Conservation (phyloP, 2,888 invertebrate genomes). For the Tiliacea aurago region DNA sequence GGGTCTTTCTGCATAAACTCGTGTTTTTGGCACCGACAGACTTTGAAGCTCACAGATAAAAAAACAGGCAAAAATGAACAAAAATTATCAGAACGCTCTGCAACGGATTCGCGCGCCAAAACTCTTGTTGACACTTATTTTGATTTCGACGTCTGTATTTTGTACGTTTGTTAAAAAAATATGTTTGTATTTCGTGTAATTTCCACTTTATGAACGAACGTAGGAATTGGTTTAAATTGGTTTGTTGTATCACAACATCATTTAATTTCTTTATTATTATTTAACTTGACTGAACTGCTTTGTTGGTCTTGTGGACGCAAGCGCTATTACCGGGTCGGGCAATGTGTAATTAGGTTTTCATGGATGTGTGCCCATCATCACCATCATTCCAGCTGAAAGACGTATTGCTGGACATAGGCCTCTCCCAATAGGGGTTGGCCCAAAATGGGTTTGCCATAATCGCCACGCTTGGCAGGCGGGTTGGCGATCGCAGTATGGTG, state of each 20-base stretch:
- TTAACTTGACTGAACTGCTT: background rate
- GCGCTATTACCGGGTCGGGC: too few relatives aligned
- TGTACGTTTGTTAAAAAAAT: background rate
- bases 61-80: slow-evolving; percentile 36
- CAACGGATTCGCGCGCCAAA: slow-evolving; percentile 52
- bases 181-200: slow-evolving; percentile 4
- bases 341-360: too few relatives aligned
- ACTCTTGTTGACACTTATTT: slow-evolving; percentile 53
- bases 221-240: background rate
- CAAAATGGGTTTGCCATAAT: too few relatives aligned
- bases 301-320: too few relatives aligned
- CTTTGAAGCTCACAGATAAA: slow-evolving; percentile 51
- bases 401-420: too few relatives aligned
- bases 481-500: too few relatives aligned
- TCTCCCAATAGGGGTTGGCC: too few relatives aligned
- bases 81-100: slow-evolving; percentile 42
- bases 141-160: slow-evolving; percentile 36
- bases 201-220: background rate
- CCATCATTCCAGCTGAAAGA: too few relatives aligned
- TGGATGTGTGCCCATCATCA: too few relatives aligned
- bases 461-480: too few relatives aligned
- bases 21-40: slow-evolving; percentile 58
- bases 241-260: background rate
- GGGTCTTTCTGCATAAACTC: slow-evolving; percentile 49
- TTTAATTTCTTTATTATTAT: background rate